phyloP scores from a whole-genome alignment of 2,113 vertebrate species.

The Anas platyrhynchos region DNA sequence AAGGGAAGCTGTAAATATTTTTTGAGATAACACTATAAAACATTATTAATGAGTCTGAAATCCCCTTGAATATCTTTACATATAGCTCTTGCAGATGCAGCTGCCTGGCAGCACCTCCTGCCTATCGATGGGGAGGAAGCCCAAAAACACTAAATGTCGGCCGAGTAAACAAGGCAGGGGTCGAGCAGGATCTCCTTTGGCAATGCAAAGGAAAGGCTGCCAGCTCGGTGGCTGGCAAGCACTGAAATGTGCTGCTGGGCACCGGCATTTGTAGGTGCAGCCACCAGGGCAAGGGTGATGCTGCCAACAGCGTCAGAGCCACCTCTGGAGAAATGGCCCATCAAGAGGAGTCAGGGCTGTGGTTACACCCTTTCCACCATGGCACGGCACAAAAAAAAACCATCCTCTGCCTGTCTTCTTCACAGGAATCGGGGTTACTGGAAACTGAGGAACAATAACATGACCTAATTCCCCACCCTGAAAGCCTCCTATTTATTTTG shows the following conservation, averaged over 20 bases:
- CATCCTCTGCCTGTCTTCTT: background rate
- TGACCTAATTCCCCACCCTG: background rate
- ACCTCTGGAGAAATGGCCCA: background rate
- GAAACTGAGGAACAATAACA: slow-evolving; percentile 3
- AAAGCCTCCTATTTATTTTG: slow-evolving; percentile 10
- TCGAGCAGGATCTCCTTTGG: slow-evolving; percentile 25
- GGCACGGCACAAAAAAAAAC: background rate
- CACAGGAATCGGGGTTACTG: background rate
- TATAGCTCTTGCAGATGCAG: slow-evolving; percentile 46
- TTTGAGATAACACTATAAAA: slow-evolving; percentile 68
- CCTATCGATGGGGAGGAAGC: background rate
- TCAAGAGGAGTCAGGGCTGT: background rate
- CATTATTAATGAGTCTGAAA: slow-evolving; percentile 68
- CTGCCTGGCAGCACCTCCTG: background rate
- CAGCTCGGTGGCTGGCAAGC: background rate
- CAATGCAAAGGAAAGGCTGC: background rate
- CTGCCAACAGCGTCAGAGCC: background rate
- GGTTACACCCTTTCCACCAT: background rate
- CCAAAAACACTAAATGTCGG: background rate
- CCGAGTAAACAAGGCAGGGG: background rate
- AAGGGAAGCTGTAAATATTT: slow-evolving; percentile 67
- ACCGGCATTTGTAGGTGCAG: fast-evolving
- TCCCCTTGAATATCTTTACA: slow-evolving; percentile 28
- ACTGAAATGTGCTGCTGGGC: background rate
- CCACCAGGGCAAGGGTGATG: background rate